Conservation (phyloP, 2,888 invertebrate genomes). For the Leucania comma region DNA sequence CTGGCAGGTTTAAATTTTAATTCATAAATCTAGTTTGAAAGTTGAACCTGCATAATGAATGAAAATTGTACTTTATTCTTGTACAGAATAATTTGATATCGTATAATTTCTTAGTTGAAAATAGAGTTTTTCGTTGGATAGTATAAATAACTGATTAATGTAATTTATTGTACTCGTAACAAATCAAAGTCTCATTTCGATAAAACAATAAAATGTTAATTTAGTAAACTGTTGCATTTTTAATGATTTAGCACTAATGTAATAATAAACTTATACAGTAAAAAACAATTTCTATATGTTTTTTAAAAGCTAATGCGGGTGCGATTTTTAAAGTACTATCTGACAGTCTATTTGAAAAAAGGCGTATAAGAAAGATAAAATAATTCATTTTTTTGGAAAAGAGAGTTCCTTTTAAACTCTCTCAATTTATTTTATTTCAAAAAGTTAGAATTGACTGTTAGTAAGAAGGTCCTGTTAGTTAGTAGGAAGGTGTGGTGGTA, state of each 20-base stretch:
- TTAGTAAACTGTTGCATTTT: background rate
- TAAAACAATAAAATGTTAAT: background rate
- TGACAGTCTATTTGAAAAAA: too few species aligned
- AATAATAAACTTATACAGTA: too few species aligned
- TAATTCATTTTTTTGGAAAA: too few species aligned
- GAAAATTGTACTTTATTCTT: constrained; percentile 41
- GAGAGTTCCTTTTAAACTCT: too few species aligned
- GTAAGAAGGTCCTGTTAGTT: too few species aligned
- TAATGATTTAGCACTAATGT: background rate
- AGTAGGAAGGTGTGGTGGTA: too few species aligned
- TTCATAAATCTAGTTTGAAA: constrained; percentile 42
- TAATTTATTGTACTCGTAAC: constrained; percentile 17
- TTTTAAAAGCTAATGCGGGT: too few species aligned
- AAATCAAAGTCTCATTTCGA: background rate
- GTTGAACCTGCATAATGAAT: constrained; percentile 46
- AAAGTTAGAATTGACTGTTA: too few species aligned
- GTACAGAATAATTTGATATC: constrained; percentile 41
- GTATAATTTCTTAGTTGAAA: constrained; percentile 18
- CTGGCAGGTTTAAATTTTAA: constrained; percentile 41
- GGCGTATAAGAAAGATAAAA: too few species aligned
- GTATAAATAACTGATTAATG: background rate
- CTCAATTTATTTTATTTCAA: too few species aligned
- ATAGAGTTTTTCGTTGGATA: background rate
- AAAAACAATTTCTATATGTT: too few species aligned
- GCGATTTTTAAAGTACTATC: too few species aligned